A percentile compares a stretch with the other conserved stretches of the same genome.
Conservation (phyloP, 2,888 invertebrate species). For the Meteorus colon region DNA sequence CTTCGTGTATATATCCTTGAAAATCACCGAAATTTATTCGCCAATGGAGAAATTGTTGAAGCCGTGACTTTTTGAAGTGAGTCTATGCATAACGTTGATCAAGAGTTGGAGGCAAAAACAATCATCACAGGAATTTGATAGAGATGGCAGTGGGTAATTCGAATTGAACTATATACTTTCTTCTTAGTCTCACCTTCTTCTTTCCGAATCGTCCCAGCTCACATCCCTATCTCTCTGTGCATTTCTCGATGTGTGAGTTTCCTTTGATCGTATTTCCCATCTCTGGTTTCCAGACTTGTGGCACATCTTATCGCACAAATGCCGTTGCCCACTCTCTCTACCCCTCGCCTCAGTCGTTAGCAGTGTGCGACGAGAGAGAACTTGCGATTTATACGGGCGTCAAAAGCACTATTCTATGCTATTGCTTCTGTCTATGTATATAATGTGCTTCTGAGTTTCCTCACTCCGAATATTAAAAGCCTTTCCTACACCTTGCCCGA, state of each 20-base stretch:
- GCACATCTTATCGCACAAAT: constrained; percentile 46
- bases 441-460: not conserved
- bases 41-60: too few species aligned
- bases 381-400: constrained; percentile 50
- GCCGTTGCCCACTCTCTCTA: not conserved
- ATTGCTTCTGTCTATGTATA: constrained; percentile 8
- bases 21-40: too few species aligned
- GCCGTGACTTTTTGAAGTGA: too few species aligned
- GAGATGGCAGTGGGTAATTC: not conserved
- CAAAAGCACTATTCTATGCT: constrained; percentile 28
- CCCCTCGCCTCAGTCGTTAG: constrained; percentile 44
- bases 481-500: not conserved
- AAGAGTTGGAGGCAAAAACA: not conserved
- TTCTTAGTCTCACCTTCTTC: not conserved
- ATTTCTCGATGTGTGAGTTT: constrained; percentile 20
- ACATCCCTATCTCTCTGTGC: not conserved
- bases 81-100: not conserved
- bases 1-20: too few species aligned
- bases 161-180: constrained; percentile 15
- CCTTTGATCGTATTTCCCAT: constrained; percentile 16
- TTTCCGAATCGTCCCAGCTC: not conserved
- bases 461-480: constrained; percentile 16
- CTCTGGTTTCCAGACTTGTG: constrained; percentile 43
- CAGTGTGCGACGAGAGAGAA: constrained; percentile 44
- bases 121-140: not conserved